Evolutionary conservation across 2,888 invertebrate species (phyloP), one percentile per base, ranked within the genome.

Genomic region (Ectropis crepuscularia): DNA sequence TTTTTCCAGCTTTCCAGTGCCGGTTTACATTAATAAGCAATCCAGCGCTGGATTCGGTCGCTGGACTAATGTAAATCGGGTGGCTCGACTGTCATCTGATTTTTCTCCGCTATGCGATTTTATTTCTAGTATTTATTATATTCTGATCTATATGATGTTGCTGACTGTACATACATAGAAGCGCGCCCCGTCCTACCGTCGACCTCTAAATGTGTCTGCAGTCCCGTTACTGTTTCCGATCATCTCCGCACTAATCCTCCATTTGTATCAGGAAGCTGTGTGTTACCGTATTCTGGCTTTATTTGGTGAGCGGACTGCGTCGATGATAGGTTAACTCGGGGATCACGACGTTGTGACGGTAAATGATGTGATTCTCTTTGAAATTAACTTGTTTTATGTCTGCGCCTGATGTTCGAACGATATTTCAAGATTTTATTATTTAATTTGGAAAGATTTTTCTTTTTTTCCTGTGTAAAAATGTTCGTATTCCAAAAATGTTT

Each of bases 141-240:
- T 28, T 28, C 16, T 28, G 1, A 28, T 28, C 1, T 28, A 28
- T 28, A 16, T 41, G 10, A 6, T 53, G 28, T 5, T 28, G 39
- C 39, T 45, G 53, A 63, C 50, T 57, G 51, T 55, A 55, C 39
- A 6, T 37, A 9, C 10, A 46, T 10, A 36, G 16, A 46, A 39
- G 11, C 41, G 39, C 39, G 36, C 5, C 5, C 37, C 45, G 51
- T 46, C 50, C 41, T 42, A 6, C 37, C 37, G 43, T 42, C 74
- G 74, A 78, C 73, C 78, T 78, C 81, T 91, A 90, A 90, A 90
- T 88, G 75, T 85, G 88, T 91, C 86, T 78, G 71, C 90, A 76
- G 77, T 61, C 51, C 72, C 85, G 84, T 89, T 88, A 83, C 85
- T 73, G 85, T 80, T 87, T 90, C 92, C 91, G 86, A 88, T 80